Evolutionary conservation across 2,113 vertebrate genomes (phyloP), one percentile per base, ranked within the genome.

Genomic region (Orientallactaga bullata): DNA sequence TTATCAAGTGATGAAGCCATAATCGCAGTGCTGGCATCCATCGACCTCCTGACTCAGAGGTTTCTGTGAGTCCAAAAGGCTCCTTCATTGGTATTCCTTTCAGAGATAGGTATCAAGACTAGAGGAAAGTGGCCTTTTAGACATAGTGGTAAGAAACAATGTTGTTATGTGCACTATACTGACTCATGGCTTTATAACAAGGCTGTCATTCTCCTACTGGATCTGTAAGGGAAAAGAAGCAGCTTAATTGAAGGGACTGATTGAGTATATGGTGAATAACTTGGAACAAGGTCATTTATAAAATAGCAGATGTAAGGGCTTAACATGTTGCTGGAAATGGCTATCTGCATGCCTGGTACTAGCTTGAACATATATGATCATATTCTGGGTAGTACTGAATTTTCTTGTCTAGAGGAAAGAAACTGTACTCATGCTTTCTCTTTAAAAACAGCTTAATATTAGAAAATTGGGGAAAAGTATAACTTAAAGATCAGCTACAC

Each of bases 1-100:
- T 76, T 95, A 90, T 95, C 96, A 91, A 97, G 94, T 92, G 92
- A 96, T 97, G 90, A 96, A 96, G 30, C n/a, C 91, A 95, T 94
- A 96, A 96, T 95, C 32, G 94, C 30, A 96, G 17, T 37, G 32
- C 32, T 97, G 78, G 95, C 79, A 95, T n/a, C 83, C 68, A 39
- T n/a, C 84, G 82, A 69, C 92, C 55, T 96, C 73, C 85, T 96
- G 55, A 82, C 47, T 97, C 83, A 58, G 84, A 97, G 68, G 20
- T 88, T 95, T 96, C 69, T 93, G 1, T 85, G 84, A 96, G 69
- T 81, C 60, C 73, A 95, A 94, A 80, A 96, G 93, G 88, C 88
- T 91, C 79, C 94, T 85, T 95, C 88, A 95, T 95, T 96, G 42
- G 81, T 69, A 94, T 89, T 95, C 15, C 4, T 97, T 96, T 90